A percentile compares a stretch with the other conserved stretches of the same genome.
phyloP scores from a whole-genome alignment of 2,797 vertebrate species.

The Thamnophis elegans region DNA sequence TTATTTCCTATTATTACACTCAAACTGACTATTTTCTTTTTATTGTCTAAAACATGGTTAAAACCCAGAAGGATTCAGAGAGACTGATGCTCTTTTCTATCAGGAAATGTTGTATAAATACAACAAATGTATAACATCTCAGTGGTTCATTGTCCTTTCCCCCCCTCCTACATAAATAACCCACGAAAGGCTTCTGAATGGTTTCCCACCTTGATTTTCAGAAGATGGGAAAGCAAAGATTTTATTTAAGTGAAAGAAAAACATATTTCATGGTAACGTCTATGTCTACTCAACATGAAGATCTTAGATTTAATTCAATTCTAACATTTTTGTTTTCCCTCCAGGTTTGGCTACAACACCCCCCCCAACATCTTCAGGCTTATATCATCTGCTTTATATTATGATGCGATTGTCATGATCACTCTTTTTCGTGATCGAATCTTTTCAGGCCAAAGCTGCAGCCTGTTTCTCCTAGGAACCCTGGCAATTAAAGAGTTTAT shows the following conservation, averaged over 20 bases:
- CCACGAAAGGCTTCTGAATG: slow-evolving; percentile 14
- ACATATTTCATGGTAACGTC: neutral
- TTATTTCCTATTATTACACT: slow-evolving; percentile 54
- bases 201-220: neutral
- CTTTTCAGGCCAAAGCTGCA: neutral
- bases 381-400: neutral
- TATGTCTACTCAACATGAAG: neutral
- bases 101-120: slow-evolving; percentile 34
- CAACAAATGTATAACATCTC: slow-evolving; percentile 20
- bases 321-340: neutral
- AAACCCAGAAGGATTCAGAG: slow-evolving; percentile 54
- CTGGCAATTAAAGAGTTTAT: neutral
- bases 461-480: neutral
- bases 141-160: neutral
- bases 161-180: slow-evolving; percentile 14
- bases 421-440: neutral
- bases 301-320: neutral
- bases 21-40: slow-evolving; percentile 50
- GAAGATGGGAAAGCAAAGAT: slow-evolving; percentile 1
- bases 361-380: neutral
- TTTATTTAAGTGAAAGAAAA: neutral
- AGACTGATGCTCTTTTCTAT: slow-evolving; percentile 47
- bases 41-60: slow-evolving; percentile 57
- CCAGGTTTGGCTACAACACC: neutral
- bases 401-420: neutral